A percentile compares a stretch with the other conserved stretches of the same genome.
These are phyloP conservation scores for Gryon sp. DNA, from an alignment of 1,140 invertebrate genomes.

Conservation along the genomic window DNA sequence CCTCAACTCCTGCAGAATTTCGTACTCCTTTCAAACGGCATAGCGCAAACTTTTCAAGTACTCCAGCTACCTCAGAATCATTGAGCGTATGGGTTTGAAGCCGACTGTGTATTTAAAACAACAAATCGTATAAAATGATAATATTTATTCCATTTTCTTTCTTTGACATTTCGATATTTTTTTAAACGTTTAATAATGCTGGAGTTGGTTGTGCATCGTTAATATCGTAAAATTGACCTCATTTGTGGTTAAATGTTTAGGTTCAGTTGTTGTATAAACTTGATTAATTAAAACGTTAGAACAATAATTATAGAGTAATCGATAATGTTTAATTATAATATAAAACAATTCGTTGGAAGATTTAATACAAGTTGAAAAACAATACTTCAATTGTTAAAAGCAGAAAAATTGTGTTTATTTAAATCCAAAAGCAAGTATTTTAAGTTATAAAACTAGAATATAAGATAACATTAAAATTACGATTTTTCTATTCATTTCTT, in stretches of 20 bases:
- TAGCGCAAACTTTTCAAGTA: conserved; percentile 67
- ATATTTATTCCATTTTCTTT: conserved; percentile 6
- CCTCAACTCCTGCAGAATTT: conserved; percentile 75
- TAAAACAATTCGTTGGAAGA: no score
- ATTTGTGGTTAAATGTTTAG: no score
- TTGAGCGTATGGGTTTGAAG: conserved; percentile 77
- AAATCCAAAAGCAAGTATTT: background rate
- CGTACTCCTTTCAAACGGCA: conserved; percentile 72
- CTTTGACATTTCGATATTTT: conserved; percentile 22
- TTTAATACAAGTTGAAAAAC: no score
- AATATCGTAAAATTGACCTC: no score
- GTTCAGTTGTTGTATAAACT: no score
- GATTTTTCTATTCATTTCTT: no score
- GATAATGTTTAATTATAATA: no score
- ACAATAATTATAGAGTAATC: no score
- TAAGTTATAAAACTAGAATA: no score
- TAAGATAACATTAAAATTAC: no score
- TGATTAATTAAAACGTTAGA: no score
- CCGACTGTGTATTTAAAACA: background rate
- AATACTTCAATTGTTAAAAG: conserved; percentile 6
- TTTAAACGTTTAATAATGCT: background rate
- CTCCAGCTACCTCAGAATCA: conserved; percentile 68
- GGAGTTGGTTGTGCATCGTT: no score
- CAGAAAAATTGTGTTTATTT: background rate
- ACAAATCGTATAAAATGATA: conserved; percentile 3